Evolutionary conservation across 1,140 invertebrate species (phyloP), one percentile per base, ranked within the genome.

Genomic region (Drosophila trapezifrons): DNA sequence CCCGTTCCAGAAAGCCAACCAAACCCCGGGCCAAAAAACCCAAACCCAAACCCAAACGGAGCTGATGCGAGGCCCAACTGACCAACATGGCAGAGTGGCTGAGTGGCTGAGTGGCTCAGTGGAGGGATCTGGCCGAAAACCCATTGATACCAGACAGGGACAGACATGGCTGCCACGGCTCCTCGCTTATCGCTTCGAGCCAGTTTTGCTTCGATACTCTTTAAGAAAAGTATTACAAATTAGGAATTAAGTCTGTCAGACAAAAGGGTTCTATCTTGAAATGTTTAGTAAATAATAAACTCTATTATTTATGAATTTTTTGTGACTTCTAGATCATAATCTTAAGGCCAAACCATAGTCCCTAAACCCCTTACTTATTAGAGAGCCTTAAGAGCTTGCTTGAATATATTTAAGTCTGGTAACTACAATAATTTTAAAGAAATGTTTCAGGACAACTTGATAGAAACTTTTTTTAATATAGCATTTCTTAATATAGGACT

Each of bases 61-160:
- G 18, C 29, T 18, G 29, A 20, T 32, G 49, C 49, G 4, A 32
- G 60, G 20, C 29, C 25, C 64, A 65, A 64, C 62, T 71, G 67
- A 70, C 67, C 67, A 71, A 46, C 49, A 55, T 55, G 67, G 66
- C 67, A 22, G 32, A 45, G 49, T 54, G 51, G 51, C 29, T 54
- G 47, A 49, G 15, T 52, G 47, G 25, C 47, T 47, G 46, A 45
- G 43, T 45, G 45, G 45, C 45, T 29, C 22, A 40, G 40, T 45
- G 40, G 42, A 66, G 64, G 65, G 67, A 75, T 78, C 81, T 63
- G 80, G 76, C 55, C 67, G 43, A 72, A 56, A 84, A 84, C 84
- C 82, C 84, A 87, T 89, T 89, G 84, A 87, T 87, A 87, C 80
- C 76, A 59, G 78, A 64, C 78, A 65, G 60, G 56, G 63, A 77